Evolutionary conservation across 2,888 invertebrate genomes (phyloP), one percentile per base, ranked within the genome.

Genomic region (Nephrotoma appendiculata): DNA sequence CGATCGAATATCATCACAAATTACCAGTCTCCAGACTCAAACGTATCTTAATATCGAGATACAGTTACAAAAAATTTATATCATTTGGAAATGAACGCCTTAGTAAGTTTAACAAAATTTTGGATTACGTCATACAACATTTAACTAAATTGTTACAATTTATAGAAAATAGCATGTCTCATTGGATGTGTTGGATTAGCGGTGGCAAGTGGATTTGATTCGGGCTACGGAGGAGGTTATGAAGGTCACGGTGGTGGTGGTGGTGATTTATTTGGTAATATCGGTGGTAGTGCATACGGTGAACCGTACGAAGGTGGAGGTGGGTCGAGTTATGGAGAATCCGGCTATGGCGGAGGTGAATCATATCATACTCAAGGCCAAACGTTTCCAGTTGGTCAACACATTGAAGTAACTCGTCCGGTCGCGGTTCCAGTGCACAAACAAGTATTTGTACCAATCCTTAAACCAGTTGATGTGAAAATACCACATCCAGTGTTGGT

Each of bases 401-500:
- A 94, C 88, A 90, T 92, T 84, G 94, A 94, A 87, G 92, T 93
- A 86, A 92, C 93, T 84, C 92, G 92, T 88, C 93, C 93, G 1
- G 92, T 94, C 0, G 92, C 93, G 52, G 90, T 95, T 45, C 94
- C 95, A 1, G 91, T 93, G n/a, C 94, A 94, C 89, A 96, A 95
- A 89, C 95, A 96, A 88, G 93, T 96, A 0, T 94, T 95, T 1
- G 94, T 94, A 48, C 95, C 95, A 0, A 92, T 95, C 42, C 94
- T 92, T 86, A 94, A 94, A 89, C 93, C 95, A 0, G 93, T 96
- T 9, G 94, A 95, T 87, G 93, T 96, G 86, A 94, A 95, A 87
- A 94, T 97, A 0, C 95, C 95, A 0, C 95, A 95, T 88, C 95
- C 96, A 4, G 94, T 96, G 44, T 93, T 96, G 88, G 93, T 96